Percentiles rank a stretch among this genome's conserved stretches.
These are phyloP conservation scores for Chrysotoxum bicinctum DNA, from an alignment of 2,888 invertebrate species.

Conservation along the genomic window DNA sequence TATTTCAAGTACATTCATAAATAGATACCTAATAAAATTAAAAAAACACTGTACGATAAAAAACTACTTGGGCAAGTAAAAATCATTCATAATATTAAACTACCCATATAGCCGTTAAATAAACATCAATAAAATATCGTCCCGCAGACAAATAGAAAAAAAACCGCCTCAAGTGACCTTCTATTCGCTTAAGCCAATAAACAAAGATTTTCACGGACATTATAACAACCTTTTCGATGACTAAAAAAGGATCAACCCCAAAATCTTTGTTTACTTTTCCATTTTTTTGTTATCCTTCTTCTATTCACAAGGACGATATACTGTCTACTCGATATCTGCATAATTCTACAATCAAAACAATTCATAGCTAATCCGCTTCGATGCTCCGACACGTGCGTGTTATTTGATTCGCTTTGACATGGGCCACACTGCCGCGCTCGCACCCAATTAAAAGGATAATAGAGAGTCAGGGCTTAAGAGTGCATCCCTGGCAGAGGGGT, in stretches of 20 bases:
- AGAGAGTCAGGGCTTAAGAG: slow-evolving; percentile 30
- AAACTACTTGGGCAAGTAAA: too few relatives aligned
- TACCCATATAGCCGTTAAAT: slow-evolving; percentile 36
- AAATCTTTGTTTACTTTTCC: slow-evolving; percentile 6
- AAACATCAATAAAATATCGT: slow-evolving; percentile 45
- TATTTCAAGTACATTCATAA: too few relatives aligned
- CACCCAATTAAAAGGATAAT: slow-evolving; percentile 66
- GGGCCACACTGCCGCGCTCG: slow-evolving; percentile 2
- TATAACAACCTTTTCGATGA: background rate
- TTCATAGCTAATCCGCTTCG: slow-evolving; percentile 66
- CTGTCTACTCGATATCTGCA: slow-evolving; percentile 61
- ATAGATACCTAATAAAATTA: too few relatives aligned
- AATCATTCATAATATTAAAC: slow-evolving; percentile 21
- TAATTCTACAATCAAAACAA: slow-evolving; percentile 70
- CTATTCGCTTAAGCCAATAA: slow-evolving; percentile 48
- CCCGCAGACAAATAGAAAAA: background rate
- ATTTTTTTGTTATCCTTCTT: slow-evolving; percentile 15
- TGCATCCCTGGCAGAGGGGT: slow-evolving; percentile 29
- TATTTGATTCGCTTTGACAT: slow-evolving; percentile 35
- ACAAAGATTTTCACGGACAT: slow-evolving; percentile 39
- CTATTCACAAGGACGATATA: slow-evolving; percentile 8
- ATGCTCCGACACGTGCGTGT: slow-evolving; percentile 66
- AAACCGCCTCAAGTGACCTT: slow-evolving; percentile 48
- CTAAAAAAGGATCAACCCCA: slow-evolving; percentile 10
- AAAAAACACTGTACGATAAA: too few relatives aligned